Conservation (phyloP, 1,140 invertebrate species). For the Anthonomus grandis region DNA sequence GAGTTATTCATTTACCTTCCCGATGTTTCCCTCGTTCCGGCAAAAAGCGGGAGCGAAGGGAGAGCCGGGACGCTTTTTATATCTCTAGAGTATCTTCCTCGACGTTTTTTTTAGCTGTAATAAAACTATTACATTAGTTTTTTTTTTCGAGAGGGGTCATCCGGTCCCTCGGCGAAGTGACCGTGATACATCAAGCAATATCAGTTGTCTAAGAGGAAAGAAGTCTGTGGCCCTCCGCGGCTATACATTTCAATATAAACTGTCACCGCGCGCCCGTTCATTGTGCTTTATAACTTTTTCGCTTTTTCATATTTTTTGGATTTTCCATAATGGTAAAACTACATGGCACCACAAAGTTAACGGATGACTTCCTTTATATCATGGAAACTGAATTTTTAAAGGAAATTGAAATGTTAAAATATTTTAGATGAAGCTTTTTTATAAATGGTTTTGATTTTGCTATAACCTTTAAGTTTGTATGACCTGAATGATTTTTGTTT, state of each 20-base stretch:
- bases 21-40: slow-evolving; percentile 17
- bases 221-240: slow-evolving; percentile 37
- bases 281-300: slow-evolving; percentile 9
- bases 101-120: slow-evolving; percentile 43
- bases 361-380: too few species aligned
- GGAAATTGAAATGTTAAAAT: too few species aligned
- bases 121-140: slow-evolving; percentile 50
- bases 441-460: too few species aligned
- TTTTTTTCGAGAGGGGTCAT: slow-evolving; percentile 37
- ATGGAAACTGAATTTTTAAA: too few species aligned
- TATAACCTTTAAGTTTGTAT: too few species aligned
- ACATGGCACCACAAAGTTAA: too few species aligned
- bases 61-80: slow-evolving; percentile 20
- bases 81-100: slow-evolving; percentile 26
- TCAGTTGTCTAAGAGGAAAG: slow-evolving; percentile 45
- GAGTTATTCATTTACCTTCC: slow-evolving; percentile 26
- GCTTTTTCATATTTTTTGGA: slow-evolving; percentile 28
- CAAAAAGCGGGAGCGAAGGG: slow-evolving; percentile 7
- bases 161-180: slow-evolving; percentile 45
- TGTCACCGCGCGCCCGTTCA: slow-evolving; percentile 40
- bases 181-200: slow-evolving; percentile 51
- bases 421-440: too few species aligned
- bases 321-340: too few species aligned
- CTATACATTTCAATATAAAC: slow-evolving; percentile 49
- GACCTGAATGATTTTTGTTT: too few species aligned